Evolutionary conservation across 2,888 invertebrate genomes (phyloP), one percentile per base, ranked within the genome.

Genomic region (Hydraecia micacea): DNA sequence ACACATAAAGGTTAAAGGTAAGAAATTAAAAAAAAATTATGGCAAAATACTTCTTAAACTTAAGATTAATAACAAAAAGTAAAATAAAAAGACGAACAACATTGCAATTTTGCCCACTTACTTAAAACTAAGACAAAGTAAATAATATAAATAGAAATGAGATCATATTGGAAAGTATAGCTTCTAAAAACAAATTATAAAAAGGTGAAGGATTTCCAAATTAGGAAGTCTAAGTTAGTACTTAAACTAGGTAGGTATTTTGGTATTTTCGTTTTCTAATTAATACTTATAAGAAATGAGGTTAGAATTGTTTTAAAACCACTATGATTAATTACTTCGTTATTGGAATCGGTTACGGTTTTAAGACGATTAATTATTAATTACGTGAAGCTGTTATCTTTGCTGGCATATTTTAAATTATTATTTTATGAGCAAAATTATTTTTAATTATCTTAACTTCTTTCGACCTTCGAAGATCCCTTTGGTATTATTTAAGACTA

Each of bases 261-360:
- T 28, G 13, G 13, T 28, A 52, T 42, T 42, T 25, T 42, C n/a
- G 7, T 39, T 42, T 39, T 62, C 4, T 32, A 52, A 25, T 28
- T 52, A 46, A 46, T 46, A 32, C 32, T 32, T 32, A 46, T 52
- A 21, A 52, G 52, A 52, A 52, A 6, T 36, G 18, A 55, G 5
- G 28, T 49, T 25, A 63, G n/a, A 63, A 18, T 52, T 63, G 28
- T 21, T 28, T 49, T 78, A 9, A 28, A 46, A 55, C 15, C 32
- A 25, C 55, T n/a, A 13, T 52, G n/a, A 73, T 60, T 60, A 58
- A 74, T 73, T 42, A 42, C 13, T 67, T 21, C 7, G 18, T 62
- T 52, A 52, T 42, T 39, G 13, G 28, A n/a, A 65, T 73, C n/a
- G 15, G 39, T 73, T 73, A 46, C 2, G 2, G 4, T 65, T 62